These are phyloP conservation scores for Etia nguti DNA, from an alignment of 2,113 vertebrate species.

Conservation along the genomic window DNA sequence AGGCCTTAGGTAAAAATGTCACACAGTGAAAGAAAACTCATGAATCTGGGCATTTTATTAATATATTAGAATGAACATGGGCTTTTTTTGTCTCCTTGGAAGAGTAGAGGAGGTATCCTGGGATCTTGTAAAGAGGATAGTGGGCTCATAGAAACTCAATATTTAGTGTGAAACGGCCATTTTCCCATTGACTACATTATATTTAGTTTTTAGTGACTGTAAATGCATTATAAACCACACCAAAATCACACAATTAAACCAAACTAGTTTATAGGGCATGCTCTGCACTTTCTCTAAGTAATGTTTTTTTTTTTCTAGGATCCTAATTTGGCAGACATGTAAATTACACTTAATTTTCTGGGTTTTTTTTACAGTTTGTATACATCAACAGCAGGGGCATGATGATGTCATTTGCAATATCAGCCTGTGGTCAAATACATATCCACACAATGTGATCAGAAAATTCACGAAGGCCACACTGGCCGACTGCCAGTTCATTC, in stretches of 20 bases:
- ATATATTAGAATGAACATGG: neutral
- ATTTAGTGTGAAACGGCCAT: neutral
- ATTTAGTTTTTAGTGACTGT: neutral
- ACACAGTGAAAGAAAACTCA: neutral
- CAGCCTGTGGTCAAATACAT: neutral
- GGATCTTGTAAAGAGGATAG: neutral
- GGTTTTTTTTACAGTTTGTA: neutral
- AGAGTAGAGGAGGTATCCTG: neutral
- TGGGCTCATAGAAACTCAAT: neutral
- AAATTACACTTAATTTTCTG: rapidly evolving
- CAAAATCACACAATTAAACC: neutral
- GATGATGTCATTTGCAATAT: neutral
- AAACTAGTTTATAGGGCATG: neutral
- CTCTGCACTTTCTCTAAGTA: neutral
- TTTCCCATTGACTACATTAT: neutral
- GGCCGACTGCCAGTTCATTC: neutral
- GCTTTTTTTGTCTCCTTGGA: neutral
- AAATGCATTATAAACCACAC: neutral
- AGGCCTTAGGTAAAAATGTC: neutral
- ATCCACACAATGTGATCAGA: neutral
- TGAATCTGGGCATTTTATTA: neutral
- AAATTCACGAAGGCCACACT: neutral
- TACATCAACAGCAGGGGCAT: neutral
- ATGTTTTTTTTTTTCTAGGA: neutral
- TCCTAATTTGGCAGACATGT: neutral